Evolutionary conservation across 2,797 vertebrate genomes (phyloP), one percentile per base, ranked within the genome.

Genomic region (Ibycter americanus): DNA sequence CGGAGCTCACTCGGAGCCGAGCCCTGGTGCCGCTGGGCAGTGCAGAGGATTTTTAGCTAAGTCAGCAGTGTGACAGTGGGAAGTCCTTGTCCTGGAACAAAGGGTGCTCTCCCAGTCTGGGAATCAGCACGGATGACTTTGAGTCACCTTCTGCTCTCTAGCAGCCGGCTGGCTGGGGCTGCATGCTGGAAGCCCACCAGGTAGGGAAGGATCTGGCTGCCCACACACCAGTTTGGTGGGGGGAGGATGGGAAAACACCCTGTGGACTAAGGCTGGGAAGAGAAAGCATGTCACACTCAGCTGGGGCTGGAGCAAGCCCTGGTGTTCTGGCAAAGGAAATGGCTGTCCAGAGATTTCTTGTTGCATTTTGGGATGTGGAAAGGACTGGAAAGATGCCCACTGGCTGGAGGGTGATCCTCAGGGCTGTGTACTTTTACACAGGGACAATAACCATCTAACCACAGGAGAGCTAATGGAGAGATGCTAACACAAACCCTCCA

Each of bases 1-100:
- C 46, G 0, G 0, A 65, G 51, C 20, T n/a, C 22, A 10, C 42
- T 25, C 3, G 3, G 20, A 70, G 40, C 46, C 65, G 32, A 55
- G 51, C 27, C 46, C 22, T 34, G 36, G 32, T 21, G 40, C 22
- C 3, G 3, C 56, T 42, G 42, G 62, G 15, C 46, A 46, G 11
- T 15, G 61, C 29, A 12, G 52, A 11, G 3, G 29, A 40, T 2
- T 73, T 68, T 59, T 1, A 2, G 23, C 36, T 31, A 29, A 46
- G 56, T 27, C 71, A 86, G 66, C 17, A 65, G 54, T 17, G 59
- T 22, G 65, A 32, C 32, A 73, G 44, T 2, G 8, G 25, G 16
- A 73, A 58, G 21, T 34, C 49, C 54, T 80, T 47, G n/a, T 67
- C 32, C 77, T 46, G 51, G 32, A 72, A 11, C 25, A 76, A 36